Percentiles rank a stretch among this genome's conserved stretches.
Evolutionary conservation across 2,888 invertebrate genomes (phyloP).

Genomic region (Dolichopus griseipennis): DNA sequence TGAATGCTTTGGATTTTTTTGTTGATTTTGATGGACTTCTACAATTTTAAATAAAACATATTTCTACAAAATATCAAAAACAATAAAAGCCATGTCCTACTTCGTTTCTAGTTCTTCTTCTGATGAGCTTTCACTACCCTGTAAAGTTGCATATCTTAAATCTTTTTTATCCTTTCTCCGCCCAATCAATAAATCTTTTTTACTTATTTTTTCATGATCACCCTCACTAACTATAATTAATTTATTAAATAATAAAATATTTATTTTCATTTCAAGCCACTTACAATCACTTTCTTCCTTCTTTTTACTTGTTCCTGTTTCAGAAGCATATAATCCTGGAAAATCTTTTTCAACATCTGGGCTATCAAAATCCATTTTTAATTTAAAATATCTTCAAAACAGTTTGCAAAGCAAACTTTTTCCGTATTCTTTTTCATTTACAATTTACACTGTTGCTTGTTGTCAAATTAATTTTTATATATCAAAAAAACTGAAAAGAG

Average conservation of each 20-base stretch:
- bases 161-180: constrained; percentile 79
- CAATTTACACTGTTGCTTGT: too few relatives aligned
- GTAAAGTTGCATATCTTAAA: constrained; percentile 83
- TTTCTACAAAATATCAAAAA: not conserved
- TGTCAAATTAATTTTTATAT: too few relatives aligned
- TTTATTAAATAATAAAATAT: not conserved
- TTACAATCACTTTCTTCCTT: constrained; percentile 74
- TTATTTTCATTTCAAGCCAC: constrained; percentile 27
- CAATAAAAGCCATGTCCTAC: constrained; percentile 41
- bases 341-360: constrained; percentile 86
- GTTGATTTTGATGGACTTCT: constrained; percentile 70
- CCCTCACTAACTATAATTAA: constrained; percentile 66
- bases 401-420: too few relatives aligned
- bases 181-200: constrained; percentile 68
- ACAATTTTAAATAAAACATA: constrained; percentile 23
- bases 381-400: too few relatives aligned
- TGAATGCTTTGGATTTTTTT: constrained; percentile 81
- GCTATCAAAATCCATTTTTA: constrained; percentile 47
- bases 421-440: too few relatives aligned
- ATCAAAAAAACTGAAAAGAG: too few relatives aligned
- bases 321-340: constrained; percentile 77
- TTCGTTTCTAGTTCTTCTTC: constrained; percentile 79
- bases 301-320: constrained; percentile 49
- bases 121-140: constrained; percentile 71
- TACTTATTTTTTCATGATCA: constrained; percentile 67